Evolutionary conservation across 2,888 invertebrate species (phyloP), one percentile per base, ranked within the genome.

Genomic region (Psylliodes chrysocephalus): DNA sequence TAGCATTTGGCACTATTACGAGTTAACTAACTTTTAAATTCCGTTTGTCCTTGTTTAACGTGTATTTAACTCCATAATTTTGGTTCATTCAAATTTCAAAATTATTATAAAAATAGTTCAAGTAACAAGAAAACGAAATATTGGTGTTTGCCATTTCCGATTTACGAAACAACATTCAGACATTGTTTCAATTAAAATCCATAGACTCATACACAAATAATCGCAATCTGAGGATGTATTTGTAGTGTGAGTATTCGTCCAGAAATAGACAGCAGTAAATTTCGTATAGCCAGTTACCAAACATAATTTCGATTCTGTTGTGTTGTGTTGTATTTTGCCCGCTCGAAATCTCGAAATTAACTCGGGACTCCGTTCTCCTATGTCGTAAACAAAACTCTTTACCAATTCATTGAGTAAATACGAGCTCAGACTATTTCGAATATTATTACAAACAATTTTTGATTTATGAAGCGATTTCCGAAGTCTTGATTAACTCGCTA

Each of bases 201-300:
- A 6, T 40, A 35, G 42, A 46, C 25, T 18, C 18, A 6, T 40
- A 35, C 42, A 46, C 25, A n/a, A 4, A 46, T 14, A 22, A 28
- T 18, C 44, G 15, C 56, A 40, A 47, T 56, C 46, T 18, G 40
- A 52, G 12, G 12, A 38, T 56, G 52, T 63, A 52, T 52, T 56
- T 52, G 49, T 55, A 61, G 66, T 69, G 61, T 71, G 71, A 71
- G 67, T 71, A 69, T 71, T 70, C 30, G 63, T 42, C 60, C 68
- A 47, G 60, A 73, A 73, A 73, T 73, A 73, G 73, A 71, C 63
- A 60, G 69, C 53, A 44, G 68, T 66, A 66, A 64, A 68, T 68
- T 64, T 66, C 56, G 64, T 64, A 62, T 66, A 64, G 66, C 64
- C 61, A 64, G 68, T 66, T 66, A 66, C 68, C 52, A 68, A 68